Percentiles rank a stretch among this genome's conserved stretches.
phyloP scores from a whole-genome alignment of 2,888 invertebrate genomes.

The Drosophila recens region DNA sequence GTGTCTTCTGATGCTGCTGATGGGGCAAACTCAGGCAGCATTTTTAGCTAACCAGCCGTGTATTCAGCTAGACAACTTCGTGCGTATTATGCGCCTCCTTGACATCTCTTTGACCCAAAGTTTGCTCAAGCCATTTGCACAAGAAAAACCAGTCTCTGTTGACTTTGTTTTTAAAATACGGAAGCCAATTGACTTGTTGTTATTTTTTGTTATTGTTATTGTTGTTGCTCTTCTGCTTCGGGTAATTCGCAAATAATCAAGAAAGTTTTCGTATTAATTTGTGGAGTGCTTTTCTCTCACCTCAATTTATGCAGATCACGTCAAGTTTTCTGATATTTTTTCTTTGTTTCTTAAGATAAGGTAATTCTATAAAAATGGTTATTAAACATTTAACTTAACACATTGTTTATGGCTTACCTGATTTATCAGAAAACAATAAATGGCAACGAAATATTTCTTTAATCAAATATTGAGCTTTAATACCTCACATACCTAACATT shows the following conservation, averaged over 20 bases:
- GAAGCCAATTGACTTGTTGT: constrained; percentile 56
- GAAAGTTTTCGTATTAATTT: constrained; percentile 77
- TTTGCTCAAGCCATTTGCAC: constrained; percentile 58
- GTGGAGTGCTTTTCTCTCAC: constrained; percentile 49
- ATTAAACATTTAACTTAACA: neutral
- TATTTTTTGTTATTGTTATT: constrained; percentile 26
- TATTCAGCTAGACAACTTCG: constrained; percentile 53
- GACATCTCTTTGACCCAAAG: constrained; percentile 72
- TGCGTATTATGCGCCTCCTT: constrained; percentile 73
- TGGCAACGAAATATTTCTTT: too few relatives aligned
- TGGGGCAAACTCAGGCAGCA: constrained; percentile 21
- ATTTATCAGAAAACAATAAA: too few relatives aligned
- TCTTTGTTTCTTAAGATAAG: neutral
- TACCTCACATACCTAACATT: too few relatives aligned
- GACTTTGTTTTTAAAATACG: constrained; percentile 59
- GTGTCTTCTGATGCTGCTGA: neutral
- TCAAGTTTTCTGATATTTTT: constrained; percentile 30
- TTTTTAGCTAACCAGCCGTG: constrained; percentile 76
- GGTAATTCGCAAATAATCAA: constrained; percentile 80
- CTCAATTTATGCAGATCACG: constrained; percentile 71
- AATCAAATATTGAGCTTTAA: too few relatives aligned
- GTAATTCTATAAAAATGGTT: neutral
- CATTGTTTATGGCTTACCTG: too few relatives aligned
- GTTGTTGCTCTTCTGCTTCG: constrained; percentile 39
- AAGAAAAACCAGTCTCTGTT: constrained; percentile 41